A percentile compares a stretch with the other conserved stretches of the same genome.
Conservation (phyloP, 2,113 vertebrate species). For the Spilogale gracilis region DNA sequence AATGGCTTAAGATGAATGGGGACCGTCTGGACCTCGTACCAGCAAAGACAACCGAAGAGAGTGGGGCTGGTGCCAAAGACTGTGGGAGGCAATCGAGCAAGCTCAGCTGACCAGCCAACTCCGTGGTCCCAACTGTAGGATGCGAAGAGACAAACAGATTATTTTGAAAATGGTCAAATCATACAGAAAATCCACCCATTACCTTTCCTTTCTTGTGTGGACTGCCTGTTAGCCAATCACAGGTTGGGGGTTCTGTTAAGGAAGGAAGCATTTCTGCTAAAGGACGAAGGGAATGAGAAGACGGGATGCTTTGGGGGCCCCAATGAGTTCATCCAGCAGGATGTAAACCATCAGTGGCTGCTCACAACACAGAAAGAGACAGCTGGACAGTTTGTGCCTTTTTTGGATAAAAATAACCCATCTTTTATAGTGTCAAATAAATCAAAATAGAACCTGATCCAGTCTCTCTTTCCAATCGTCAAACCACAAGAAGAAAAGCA, state of each 20-base stretch:
- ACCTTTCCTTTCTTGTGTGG: not conserved
- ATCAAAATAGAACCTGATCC: not conserved
- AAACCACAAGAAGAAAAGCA: not conserved
- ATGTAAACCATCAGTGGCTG: not conserved
- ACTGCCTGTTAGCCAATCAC: not conserved
- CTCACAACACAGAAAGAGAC: no score
- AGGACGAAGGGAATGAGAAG: not conserved
- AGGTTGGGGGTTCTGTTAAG: not conserved
- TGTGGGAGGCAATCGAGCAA: rapidly evolving
- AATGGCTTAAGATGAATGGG: rapidly evolving
- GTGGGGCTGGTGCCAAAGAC: rapidly evolving
- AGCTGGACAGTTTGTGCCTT: not conserved
- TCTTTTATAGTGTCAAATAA: not conserved
- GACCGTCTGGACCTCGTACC: rapidly evolving
- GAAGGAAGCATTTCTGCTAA: not conserved
- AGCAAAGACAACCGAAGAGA: not conserved
- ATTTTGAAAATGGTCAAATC: not conserved
- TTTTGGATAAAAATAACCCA: not conserved
- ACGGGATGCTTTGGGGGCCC: no score
- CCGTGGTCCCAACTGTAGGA: no score
- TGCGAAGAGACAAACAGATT: no score
- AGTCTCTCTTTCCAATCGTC: not conserved
- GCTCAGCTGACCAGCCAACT: rapidly evolving
- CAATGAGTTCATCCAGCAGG: rapidly evolving
- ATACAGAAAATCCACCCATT: not conserved